A percentile compares a stretch with the other conserved stretches of the same genome.
phyloP scores from a whole-genome alignment of 2,113 vertebrate genomes.

The Myrmophylax atrothorax region DNA sequence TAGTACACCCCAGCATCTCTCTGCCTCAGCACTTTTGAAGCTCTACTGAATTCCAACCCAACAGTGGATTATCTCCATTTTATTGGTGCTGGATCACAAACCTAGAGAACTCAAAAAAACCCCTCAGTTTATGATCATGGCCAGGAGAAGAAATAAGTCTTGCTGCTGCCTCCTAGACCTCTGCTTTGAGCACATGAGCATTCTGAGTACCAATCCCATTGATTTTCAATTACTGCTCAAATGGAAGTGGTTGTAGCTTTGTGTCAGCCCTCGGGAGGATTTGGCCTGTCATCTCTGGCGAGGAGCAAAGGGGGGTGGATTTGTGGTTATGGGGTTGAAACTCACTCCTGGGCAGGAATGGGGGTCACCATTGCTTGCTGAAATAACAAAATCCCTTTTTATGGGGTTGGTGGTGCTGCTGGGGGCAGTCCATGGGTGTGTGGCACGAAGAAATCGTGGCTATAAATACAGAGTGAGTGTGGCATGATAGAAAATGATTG shows the following conservation, averaged over 20 bases:
- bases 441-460: neutral
- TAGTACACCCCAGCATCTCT: neutral
- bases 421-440: fast-evolving
- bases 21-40: slow-evolving; percentile 31
- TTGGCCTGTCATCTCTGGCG: neutral
- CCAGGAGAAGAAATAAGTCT: slow-evolving; percentile 1
- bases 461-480: neutral
- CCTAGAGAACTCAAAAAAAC: neutral
- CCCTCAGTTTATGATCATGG: neutral
- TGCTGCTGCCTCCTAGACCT: neutral
- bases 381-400: neutral
- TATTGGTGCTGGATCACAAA: neutral
- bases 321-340: neutral
- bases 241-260: slow-evolving; percentile 42
- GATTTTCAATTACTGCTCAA: slow-evolving; percentile 66
- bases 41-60: neutral
- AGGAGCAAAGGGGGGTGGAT: neutral
- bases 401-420: neutral
- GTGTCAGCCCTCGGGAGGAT: neutral
- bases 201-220: slow-evolving; percentile 26
- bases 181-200: neutral
- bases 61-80: neutral
- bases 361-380: neutral
- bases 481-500: neutral
- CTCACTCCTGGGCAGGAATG: neutral